phyloP scores from a whole-genome alignment of 2,113 vertebrate genomes.

The Oceanites oceanicus region DNA sequence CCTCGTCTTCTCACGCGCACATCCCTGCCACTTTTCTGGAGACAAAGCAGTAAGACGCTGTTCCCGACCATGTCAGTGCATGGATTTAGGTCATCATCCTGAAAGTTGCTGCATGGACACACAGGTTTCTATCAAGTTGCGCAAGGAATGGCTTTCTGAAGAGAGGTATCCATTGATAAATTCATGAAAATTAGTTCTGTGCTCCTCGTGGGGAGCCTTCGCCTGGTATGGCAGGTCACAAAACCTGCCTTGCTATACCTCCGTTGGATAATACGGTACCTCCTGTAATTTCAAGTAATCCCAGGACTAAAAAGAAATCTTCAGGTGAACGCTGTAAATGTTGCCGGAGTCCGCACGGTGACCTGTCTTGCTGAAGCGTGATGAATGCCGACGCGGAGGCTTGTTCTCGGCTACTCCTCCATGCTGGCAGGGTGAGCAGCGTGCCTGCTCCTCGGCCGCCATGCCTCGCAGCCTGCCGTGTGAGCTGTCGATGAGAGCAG shows the following conservation, averaged over 20 bases:
- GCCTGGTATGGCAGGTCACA: background rate
- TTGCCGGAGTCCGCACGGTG: background rate
- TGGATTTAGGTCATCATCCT: background rate
- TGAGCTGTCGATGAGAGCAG: background rate
- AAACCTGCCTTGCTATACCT: background rate
- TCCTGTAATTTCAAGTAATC: background rate
- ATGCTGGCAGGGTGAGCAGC: fast-evolving
- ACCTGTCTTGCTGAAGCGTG: background rate
- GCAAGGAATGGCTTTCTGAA: background rate
- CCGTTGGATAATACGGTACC: background rate
- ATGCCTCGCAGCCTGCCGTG: fast-evolving
- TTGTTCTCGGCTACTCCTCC: fast-evolving
- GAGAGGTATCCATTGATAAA: background rate
- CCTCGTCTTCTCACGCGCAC: background rate
- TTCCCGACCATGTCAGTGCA: background rate
- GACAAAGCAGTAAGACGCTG: background rate
- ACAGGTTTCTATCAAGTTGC: background rate
- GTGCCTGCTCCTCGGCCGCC: background rate
- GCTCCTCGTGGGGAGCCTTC: background rate
- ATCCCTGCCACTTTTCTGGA: background rate
- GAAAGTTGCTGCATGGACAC: background rate
- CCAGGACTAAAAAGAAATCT: background rate
- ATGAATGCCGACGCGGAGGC: background rate
- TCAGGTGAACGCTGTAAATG: background rate
- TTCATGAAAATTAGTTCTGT: background rate